Evolutionary conservation across 64 coral and sea anemone genomes (phyloP).

Genomic region (Cladopsammia gracilis): DNA sequence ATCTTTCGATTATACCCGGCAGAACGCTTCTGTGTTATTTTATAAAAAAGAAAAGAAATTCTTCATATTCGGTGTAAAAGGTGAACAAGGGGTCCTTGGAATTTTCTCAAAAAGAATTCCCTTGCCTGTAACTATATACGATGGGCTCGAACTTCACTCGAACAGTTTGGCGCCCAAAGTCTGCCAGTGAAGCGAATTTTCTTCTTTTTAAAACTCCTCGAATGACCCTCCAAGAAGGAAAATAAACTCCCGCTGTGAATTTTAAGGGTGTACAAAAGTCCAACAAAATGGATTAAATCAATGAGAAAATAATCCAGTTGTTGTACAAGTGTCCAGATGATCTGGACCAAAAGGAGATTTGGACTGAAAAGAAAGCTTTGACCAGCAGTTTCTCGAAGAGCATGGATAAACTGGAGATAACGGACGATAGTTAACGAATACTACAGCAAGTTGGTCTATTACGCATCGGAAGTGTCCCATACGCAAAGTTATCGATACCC

Average conservation of each 20-base stretch:
- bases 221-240: constrained; percentile 23
- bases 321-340: background rate
- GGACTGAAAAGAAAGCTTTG: background rate
- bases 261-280: background rate
- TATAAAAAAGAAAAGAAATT: too few relatives aligned
- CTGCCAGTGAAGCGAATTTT: constrained; percentile 28
- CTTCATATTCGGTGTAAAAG: background rate
- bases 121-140: constrained; percentile 18
- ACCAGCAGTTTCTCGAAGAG: background rate
- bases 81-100: background rate
- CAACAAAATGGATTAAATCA: background rate
- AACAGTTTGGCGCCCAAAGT: constrained; percentile 11
- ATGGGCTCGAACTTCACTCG: background rate
- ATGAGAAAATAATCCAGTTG: background rate
- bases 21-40: too few relatives aligned
- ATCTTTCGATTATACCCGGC: too few relatives aligned
- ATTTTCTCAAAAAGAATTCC: constrained; percentile 22
- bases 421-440: background rate
- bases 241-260: background rate
- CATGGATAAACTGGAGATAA: background rate
- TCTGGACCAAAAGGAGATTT: too few relatives aligned
- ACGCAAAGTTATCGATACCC: constrained; percentile 14
- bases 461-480: constrained; percentile 16
- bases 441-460: background rate
- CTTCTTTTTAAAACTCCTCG: background rate